Base-by-base conservation (phyloP, 2,113 vertebrate genomes). In the Muntiacus muntjak region DNA sequence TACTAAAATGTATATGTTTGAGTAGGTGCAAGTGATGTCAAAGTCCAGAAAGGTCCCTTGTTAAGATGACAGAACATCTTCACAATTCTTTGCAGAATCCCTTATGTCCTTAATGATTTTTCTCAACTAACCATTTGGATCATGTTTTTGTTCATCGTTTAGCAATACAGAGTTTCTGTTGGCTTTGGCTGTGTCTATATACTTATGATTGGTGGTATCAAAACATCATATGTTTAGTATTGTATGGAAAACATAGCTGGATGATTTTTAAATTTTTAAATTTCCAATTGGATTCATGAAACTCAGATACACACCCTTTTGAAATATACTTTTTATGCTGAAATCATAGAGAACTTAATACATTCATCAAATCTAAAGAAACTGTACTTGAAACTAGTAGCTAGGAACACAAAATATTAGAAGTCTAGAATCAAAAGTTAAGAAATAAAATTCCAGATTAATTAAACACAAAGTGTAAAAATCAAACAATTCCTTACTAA, bases 211-310 rank as follows among this genome's bases (percentile, higher is more conserved):
- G 2, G 43, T 94, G 55, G 30, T 94, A 87, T 67, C 87, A 96
- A 97, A 97, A 97, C 50, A 93, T 93, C 58, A 67, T 89, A 96
- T 90, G 64, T 52, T 95, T 96, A 54, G 87, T 87, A 90, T 96
- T 92, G 43, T 95, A 88, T 50, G 97, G 88, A 97, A 96, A 97
- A 93, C 55, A 55, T 94, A 97, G 79, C 36, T 50, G 2, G 54
- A 78, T 94, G 81, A 90, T n/a, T 40, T 40, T 40, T 94, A 87
- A 76, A 67, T 52, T 76, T 89, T 91, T 62, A 52, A 88, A 92
- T 91, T 94, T 97, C 76, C 76, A 62, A 40, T 25, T 91, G 30
- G 60, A 83, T 96, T 97, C 88, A 76, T 91, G 17, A 94, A 96
- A 90, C 50, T 96, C 33, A 91, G 43, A 87, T 17, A 21, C 1